phyloP scores from a whole-genome alignment of 1,140 invertebrate genomes.

The Drosophila lini region DNA sequence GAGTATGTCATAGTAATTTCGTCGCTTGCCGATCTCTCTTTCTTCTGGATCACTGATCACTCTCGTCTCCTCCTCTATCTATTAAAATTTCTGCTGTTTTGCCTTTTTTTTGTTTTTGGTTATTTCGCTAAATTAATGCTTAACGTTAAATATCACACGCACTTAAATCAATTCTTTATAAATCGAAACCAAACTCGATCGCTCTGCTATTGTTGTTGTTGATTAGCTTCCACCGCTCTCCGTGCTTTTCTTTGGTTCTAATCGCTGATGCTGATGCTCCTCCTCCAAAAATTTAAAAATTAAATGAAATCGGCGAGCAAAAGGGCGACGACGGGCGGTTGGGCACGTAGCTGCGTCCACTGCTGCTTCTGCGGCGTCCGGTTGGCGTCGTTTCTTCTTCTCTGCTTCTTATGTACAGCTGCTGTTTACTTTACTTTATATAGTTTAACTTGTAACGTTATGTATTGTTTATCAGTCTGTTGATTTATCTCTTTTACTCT shows the following conservation, averaged over 20 bases:
- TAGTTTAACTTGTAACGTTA: constrained; percentile 77
- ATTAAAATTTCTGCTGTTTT: constrained; percentile 77
- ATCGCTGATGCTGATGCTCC: constrained; percentile 29
- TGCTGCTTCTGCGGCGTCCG: constrained; percentile 12
- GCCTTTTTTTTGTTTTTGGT: constrained; percentile 74
- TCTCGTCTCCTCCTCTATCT: constrained; percentile 20
- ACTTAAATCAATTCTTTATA: constrained; percentile 83
- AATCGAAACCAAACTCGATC: constrained; percentile 76
- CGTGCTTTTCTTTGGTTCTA: constrained; percentile 43
- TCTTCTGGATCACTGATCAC: constrained; percentile 23
- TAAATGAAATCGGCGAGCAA: constrained; percentile 32
- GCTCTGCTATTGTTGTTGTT: constrained; percentile 45
- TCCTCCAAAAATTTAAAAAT: constrained; percentile 26
- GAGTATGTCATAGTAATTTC: constrained; percentile 84
- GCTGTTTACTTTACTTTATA: constrained; percentile 71
- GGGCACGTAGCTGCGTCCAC: constrained; percentile 54
- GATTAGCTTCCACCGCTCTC: constrained; percentile 27
- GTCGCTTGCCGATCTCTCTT: constrained; percentile 52
- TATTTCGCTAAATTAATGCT: constrained; percentile 82
- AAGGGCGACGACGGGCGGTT: constrained; percentile 41
- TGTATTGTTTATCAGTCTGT: constrained; percentile 84
- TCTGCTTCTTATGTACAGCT: constrained; percentile 67
- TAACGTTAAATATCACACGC: constrained; percentile 84
- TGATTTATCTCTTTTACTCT: constrained; percentile 79
- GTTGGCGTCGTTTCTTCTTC: constrained; percentile 12